These are phyloP conservation scores for Ptilodon capucinus DNA, from an alignment of 2,888 invertebrate species.

Conservation along the genomic window DNA sequence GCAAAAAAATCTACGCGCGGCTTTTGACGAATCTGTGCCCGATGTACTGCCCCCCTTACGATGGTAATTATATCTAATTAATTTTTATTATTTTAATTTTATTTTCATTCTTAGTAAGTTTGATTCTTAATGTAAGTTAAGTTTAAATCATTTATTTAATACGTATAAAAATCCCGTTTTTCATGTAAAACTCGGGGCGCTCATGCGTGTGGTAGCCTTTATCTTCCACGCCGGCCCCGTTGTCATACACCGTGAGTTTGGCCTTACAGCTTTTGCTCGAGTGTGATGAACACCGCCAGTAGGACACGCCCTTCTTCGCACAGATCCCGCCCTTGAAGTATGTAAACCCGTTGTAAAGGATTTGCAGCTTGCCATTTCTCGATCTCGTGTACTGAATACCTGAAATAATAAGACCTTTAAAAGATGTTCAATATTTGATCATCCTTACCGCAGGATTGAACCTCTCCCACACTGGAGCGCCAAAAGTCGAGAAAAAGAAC, in stretches of 20 bases:
- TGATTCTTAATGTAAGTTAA: no score
- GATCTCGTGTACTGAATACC: neutral
- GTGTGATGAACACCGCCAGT: neutral
- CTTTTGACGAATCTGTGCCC: no score
- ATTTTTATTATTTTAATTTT: no score
- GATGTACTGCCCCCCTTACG: no score
- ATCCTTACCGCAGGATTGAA: no score
- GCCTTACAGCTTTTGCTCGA: slow-evolving; percentile 3
- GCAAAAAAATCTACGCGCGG: no score
- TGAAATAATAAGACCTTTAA: neutral
- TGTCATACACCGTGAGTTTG: slow-evolving; percentile 1
- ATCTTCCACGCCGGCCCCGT: neutral
- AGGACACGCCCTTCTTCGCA: neutral
- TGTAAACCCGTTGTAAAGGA: neutral
- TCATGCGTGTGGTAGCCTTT: slow-evolving; percentile 4
- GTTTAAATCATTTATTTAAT: neutral
- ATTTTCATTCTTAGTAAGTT: no score
- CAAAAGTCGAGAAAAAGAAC: no score
- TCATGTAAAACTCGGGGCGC: neutral
- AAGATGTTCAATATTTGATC: no score
- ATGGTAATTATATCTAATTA: no score
- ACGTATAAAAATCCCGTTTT: slow-evolving; percentile 2
- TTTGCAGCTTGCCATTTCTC: neutral
- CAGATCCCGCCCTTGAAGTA: neutral
- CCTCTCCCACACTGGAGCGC: no score